A percentile compares a stretch with the other conserved stretches of the same genome.
Evolutionary conservation across 2,797 vertebrate species (phyloP).

Genomic region (Balearica regulorum): DNA sequence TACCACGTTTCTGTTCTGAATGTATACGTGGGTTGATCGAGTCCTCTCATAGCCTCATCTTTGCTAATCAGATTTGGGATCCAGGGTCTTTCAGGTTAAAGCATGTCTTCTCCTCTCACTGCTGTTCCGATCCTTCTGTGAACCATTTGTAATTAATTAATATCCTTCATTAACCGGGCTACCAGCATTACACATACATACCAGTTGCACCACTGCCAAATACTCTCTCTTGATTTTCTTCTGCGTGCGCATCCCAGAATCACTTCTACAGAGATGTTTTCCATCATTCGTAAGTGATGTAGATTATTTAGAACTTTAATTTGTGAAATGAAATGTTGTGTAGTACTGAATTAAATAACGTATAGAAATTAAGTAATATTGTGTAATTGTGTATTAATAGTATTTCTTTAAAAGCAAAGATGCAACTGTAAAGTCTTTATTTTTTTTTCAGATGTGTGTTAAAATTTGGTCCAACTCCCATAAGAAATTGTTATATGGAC

Average conservation of each 20-base stretch:
- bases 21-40: not conserved
- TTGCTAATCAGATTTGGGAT: not conserved
- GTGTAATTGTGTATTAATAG: not conserved
- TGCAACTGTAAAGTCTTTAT: not conserved
- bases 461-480: not conserved
- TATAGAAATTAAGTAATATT: not conserved
- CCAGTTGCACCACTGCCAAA: not conserved
- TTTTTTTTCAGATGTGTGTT: not conserved
- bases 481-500: not conserved
- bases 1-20: not conserved
- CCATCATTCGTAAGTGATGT: not conserved
- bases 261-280: not conserved
- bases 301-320: not conserved
- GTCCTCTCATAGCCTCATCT: not conserved
- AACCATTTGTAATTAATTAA: not conserved
- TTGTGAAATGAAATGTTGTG: not conserved
- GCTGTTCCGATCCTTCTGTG: not conserved
- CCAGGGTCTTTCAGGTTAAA: not conserved
- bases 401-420: not conserved
- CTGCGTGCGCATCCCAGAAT: not conserved
- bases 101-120: not conserved
- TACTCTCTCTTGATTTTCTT: not conserved
- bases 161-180: not conserved
- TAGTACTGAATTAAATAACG: not conserved
- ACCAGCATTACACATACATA: not conserved